These are phyloP conservation scores for Danaus chrysippus DNA, from an alignment of 2,888 invertebrate genomes.

Conservation along the genomic window DNA sequence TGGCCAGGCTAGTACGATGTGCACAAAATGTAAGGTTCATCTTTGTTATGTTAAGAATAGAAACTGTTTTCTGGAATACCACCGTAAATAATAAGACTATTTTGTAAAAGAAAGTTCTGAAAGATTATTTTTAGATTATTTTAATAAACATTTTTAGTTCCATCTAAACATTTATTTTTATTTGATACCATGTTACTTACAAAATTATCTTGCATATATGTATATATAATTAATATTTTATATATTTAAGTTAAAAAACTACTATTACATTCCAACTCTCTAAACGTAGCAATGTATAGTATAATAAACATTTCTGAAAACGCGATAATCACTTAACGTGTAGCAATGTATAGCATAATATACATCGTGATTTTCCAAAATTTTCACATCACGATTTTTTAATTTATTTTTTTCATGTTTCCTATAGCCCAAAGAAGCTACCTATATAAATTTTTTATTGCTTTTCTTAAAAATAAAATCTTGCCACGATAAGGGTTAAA, in stretches of 20 bases:
- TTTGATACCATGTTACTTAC: neutral
- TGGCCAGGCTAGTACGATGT: conserved; percentile 32
- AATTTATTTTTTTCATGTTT: conserved; percentile 9
- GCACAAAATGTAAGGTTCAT: conserved; percentile 25
- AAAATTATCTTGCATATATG: neutral
- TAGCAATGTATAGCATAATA: conserved; percentile 14
- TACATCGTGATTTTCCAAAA: conserved; percentile 14
- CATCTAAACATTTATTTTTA: neutral
- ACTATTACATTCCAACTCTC: conserved; percentile 14
- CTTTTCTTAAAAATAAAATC: conserved; percentile 5
- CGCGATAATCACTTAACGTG: conserved; percentile 10
- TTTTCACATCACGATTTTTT: conserved; percentile 12
- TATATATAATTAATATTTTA: neutral
- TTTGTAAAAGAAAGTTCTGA: neutral
- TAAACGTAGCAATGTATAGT: conserved; percentile 13
- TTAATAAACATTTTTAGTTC: neutral
- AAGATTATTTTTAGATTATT: neutral
- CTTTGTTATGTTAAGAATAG: conserved; percentile 22
- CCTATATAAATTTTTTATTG: conserved; percentile 8
- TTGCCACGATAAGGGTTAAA: conserved; percentile 14
- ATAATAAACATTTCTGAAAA: conserved; percentile 15
- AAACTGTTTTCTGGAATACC: conserved; percentile 29
- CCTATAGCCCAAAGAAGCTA: conserved; percentile 11
- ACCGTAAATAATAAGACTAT: conserved; percentile 7
- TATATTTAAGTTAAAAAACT: conserved; percentile 13